Conservation (phyloP, 2,113 vertebrate species). For the Paramormyrops kingsleyae region DNA sequence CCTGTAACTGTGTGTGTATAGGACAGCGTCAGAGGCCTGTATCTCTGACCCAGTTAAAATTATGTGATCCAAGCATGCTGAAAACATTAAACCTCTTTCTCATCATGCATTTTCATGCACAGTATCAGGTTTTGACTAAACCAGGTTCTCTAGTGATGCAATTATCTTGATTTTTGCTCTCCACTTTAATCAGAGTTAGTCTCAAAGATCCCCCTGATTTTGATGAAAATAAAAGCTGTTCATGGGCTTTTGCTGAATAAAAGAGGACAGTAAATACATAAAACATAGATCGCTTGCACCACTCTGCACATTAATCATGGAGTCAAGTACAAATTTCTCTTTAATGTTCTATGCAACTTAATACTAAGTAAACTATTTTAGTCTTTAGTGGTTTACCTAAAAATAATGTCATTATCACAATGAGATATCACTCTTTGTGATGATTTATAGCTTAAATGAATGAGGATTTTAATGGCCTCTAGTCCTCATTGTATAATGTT, state of each 20-base stretch:
- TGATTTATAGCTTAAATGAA: not conserved
- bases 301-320: not conserved
- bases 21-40: not conserved
- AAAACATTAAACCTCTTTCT: not conserved
- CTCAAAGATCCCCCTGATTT: not conserved
- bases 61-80: not conserved
- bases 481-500: not conserved
- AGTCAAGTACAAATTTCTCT: not conserved
- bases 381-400: not conserved
- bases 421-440: not conserved
- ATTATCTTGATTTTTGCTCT: not conserved
- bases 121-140: not conserved
- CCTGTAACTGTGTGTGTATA: not conserved
- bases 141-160: not conserved
- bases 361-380: not conserved
- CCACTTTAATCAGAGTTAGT: not conserved
- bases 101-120: not conserved
- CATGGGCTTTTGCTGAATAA: not conserved
- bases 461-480: not conserved
- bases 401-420: not conserved
- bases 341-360: not conserved
- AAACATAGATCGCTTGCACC: not conserved
- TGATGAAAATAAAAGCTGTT: not conserved
- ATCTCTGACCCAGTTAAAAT: not conserved
- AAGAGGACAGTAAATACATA: not conserved